Conservation (phyloP, 92 coral and sea anemone species). For the Phymanthus crucifer region DNA sequence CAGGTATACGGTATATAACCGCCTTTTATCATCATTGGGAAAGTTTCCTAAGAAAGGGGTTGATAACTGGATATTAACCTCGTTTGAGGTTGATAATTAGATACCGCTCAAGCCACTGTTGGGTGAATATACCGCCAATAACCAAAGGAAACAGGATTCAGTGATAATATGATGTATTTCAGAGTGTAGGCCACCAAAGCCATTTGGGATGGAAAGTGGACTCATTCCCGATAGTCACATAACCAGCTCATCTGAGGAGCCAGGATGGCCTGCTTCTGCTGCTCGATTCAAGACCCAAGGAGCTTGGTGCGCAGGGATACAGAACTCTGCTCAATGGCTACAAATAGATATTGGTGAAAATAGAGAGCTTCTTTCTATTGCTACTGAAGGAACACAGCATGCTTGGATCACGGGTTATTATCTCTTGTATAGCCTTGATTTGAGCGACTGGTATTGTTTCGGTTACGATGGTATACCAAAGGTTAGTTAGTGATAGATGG, state of each 20-base stretch:
- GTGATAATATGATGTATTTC: too few relatives aligned
- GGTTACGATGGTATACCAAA: conserved; percentile 55
- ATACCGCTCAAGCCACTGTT: too few relatives aligned
- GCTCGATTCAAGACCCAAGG: conserved; percentile 43
- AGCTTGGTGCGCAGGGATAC: conserved; percentile 67
- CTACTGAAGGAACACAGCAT: conserved; percentile 64
- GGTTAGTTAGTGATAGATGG: conserved; percentile 28
- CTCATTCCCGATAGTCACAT: conserved; percentile 33
- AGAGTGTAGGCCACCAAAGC: conserved; percentile 55
- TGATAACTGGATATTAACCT: too few relatives aligned
- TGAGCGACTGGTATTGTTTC: conserved; percentile 72
- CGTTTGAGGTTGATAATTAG: too few relatives aligned
- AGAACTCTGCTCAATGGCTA: conserved; percentile 62
- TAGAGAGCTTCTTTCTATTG: conserved; percentile 60
- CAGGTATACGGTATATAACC: too few relatives aligned
- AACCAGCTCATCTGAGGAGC: conserved; percentile 47
- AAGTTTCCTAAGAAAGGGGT: too few relatives aligned
- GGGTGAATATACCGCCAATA: too few relatives aligned
- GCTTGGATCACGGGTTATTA: conserved; percentile 62
- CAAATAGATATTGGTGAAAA: conserved; percentile 59
- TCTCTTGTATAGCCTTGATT: conserved; percentile 62
- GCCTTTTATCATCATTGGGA: too few relatives aligned
- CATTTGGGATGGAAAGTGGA: conserved; percentile 53
- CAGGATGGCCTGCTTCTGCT: conserved; percentile 37
- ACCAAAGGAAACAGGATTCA: too few relatives aligned